phyloP scores from a whole-genome alignment of 1,140 invertebrate species.

The Mactra quadrangularis region DNA sequence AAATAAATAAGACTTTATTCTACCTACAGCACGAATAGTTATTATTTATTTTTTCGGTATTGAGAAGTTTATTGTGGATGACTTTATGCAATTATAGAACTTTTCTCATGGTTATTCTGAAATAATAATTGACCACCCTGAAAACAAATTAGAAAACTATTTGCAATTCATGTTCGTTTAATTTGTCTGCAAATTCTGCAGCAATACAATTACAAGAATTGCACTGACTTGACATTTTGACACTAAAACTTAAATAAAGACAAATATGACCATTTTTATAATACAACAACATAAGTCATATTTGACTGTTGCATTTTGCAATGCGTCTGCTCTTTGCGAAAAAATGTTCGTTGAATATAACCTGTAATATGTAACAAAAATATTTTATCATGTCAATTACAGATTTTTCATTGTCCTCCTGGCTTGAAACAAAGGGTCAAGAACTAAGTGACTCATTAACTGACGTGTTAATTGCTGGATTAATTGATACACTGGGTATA shows the following conservation, averaged over 20 bases:
- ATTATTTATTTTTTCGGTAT: neutral
- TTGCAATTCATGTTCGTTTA: neutral
- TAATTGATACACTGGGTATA: slow-evolving; percentile 3
- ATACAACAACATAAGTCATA: no score
- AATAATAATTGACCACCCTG: neutral
- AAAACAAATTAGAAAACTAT: neutral
- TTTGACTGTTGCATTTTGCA: no score
- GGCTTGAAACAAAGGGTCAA: neutral
- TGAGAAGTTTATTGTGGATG: neutral
- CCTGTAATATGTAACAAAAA: no score
- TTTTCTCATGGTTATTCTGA: neutral
- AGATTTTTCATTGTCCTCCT: slow-evolving; percentile 34
- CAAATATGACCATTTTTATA: no score
- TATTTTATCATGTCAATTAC: neutral
- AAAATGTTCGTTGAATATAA: no score
- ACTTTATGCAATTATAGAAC: neutral
- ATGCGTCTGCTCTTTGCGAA: no score
- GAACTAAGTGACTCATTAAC: neutral
- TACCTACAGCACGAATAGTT: neutral
- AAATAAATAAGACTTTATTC: neutral
- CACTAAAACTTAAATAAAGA: no score
- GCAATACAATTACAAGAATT: no score
- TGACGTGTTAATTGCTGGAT: neutral
- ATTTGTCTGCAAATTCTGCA: no score
- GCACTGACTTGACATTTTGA: no score